Base-by-base conservation (phyloP, 1,140 invertebrate species). In the Caenorhabditis elegans region DNA sequence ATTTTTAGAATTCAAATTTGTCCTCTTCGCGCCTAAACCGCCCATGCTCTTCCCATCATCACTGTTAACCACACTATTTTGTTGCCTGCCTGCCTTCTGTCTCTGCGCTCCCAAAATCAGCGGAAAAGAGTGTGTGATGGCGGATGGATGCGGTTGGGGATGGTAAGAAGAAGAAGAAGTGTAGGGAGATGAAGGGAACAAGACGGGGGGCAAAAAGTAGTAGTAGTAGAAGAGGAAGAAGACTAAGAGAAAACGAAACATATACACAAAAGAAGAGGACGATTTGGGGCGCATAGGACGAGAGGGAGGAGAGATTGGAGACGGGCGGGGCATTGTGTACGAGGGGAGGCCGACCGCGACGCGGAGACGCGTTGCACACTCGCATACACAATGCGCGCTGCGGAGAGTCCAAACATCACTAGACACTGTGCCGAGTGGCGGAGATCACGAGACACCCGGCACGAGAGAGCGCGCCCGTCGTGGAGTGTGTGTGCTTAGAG, bases 291-390 rank as follows among this genome's bases (percentile, higher is more conserved):
- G 19, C 17, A 31, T 3, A 11, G 60, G 1, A 5, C 60, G 17
- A 10, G 36, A 13, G 8, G n/a, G 76, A 6, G 76, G 76, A 28
- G 76, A 19, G 46, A 34, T 3, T n/a, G 15, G 43, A 76, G 70
- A 76, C 46, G 76, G 76, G 77, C 49, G 77, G 49, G 26, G n/a
- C 17, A 36, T 78, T 19, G 34, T 70, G 60, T 70, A 39, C n/a
- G 60, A 70, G 60, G 34, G 60, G 17, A n/a, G 60, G 34, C 60
- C 60, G 60, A 70, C 60, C 60, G 60, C 60, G 60, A 70, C 60
- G 60, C 60, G 34, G 19, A 70, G 60, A 70, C 60, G 60, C 60
- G n/a, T 70, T 34, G 60, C 60, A 34, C 10, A n/a, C 60, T 22
- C 31, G 34, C 3, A 70, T 11, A n/a, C 31, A 70, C n/a, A 22